Evolutionary conservation across 2,113 vertebrate species (phyloP), one percentile per base, ranked within the genome.

Genomic region (Ariopsis seemanni): DNA sequence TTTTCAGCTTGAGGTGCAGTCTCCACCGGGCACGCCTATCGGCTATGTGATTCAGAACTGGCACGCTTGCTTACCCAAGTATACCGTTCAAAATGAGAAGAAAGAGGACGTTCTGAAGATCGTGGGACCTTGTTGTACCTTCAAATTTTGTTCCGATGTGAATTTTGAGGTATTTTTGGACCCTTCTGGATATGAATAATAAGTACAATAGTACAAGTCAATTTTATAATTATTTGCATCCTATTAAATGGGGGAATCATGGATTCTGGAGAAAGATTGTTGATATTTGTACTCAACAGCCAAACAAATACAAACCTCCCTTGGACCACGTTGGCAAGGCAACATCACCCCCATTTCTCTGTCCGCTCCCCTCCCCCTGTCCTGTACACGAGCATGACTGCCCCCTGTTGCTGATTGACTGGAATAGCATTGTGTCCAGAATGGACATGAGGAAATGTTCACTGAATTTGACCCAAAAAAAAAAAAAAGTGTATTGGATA

Each of bases 41-140:
- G 97, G 97, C 25, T 97, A 96, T 0, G 88, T 97, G 84, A 77
- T 90, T 82, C 96, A 97, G 91, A 91, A 86, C 34, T 97, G 97
- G 96, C 93, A 97, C 80, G 89, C 92, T 0, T 96, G 87, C 79
- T 75, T 97, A 52, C 96, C 96, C 0, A 96, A 94, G 85, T 97
- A 97, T 65, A 95, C 94, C 15, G 88, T 98, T 89, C 95, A 96
- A 34, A 94, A 97, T 87, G 96, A 95, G 80, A 92, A 63, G 60
- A 92, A n/a, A 86, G 90, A 72, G 4, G 93, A 94, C 30, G 57
- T 96, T 11, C 89, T 98, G 42, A 97, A 94, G 94, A 93, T 98
- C 50, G 5, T 0, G 34, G 96, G 96, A 2, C 96, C 96, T 0
- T 96, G 90, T 88, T 0, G 96, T 71, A 20, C 88, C 27, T 96